Conservation (phyloP, 2,888 invertebrate species). For the Limenitis arthemis region DNA sequence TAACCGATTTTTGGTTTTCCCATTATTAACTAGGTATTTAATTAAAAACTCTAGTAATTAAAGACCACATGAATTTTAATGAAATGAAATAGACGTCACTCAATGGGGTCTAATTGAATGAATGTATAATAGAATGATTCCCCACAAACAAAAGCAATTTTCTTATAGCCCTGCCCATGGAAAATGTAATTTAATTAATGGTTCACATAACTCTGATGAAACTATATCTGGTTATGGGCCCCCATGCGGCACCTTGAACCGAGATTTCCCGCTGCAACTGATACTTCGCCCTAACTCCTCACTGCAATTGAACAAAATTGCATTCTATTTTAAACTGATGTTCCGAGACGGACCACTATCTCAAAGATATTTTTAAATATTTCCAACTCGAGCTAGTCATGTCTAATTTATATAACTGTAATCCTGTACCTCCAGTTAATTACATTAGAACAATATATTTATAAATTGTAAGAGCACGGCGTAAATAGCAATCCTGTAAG, state of each 20-base stretch:
- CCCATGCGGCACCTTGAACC: constrained; percentile 12
- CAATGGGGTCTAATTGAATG: constrained; percentile 43
- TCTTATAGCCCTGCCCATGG: constrained; percentile 49
- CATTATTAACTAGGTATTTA: no score
- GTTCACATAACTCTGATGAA: constrained; percentile 55
- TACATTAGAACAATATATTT: constrained; percentile 8
- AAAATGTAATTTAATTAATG: constrained; percentile 59
- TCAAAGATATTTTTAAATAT: constrained; percentile 14
- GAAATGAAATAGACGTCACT: constrained; percentile 57
- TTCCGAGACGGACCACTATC: constrained; percentile 7
- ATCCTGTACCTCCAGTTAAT: constrained; percentile 11
- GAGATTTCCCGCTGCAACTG: constrained; percentile 15
- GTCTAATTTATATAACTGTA: background rate
- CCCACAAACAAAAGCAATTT: constrained; percentile 64
- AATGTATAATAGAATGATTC: constrained; percentile 58
- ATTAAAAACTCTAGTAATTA: no score
- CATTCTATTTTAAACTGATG: constrained; percentile 26
- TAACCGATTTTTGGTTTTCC: no score
- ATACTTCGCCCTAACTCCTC: constrained; percentile 4
- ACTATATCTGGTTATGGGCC: constrained; percentile 39
- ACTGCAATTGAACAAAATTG: constrained; percentile 23
- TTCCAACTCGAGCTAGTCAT: constrained; percentile 5
- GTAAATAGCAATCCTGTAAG: constrained; percentile 60
- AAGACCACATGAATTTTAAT: constrained; percentile 45
- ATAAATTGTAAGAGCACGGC: constrained; percentile 22